A percentile compares a stretch with the other conserved stretches of the same genome.
phyloP scores from a whole-genome alignment of 2,888 invertebrate genomes.

The Philereme vetulata region DNA sequence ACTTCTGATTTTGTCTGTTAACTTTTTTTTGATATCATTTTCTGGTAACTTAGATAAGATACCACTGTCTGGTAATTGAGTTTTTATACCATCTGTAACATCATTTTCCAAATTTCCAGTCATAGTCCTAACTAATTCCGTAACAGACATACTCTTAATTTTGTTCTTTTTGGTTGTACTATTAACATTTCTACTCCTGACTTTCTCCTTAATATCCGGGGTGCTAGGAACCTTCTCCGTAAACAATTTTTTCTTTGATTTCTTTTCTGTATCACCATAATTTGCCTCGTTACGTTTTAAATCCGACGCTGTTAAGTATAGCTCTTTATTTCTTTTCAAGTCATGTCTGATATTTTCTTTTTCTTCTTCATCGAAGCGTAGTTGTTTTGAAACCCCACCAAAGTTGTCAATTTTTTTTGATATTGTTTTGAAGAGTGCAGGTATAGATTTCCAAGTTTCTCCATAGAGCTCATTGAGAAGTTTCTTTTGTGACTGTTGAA shows the following conservation, averaged over 20 bases:
- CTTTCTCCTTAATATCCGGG: constrained; percentile 58
- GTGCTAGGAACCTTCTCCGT: constrained; percentile 63
- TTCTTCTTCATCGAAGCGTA: constrained; percentile 68
- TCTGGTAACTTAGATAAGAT: neutral
- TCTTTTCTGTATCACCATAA: constrained; percentile 54
- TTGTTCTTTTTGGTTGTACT: constrained; percentile 62
- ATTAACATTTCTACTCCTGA: constrained; percentile 52
- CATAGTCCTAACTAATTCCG: constrained; percentile 65
- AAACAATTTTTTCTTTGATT: constrained; percentile 68
- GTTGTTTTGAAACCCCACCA: constrained; percentile 61
- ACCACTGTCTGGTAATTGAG: neutral
- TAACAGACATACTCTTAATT: constrained; percentile 62
- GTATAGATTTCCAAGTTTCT: constrained; percentile 80
- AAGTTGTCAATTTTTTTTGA: constrained; percentile 55
- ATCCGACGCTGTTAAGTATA: constrained; percentile 68
- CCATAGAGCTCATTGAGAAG: constrained; percentile 81
- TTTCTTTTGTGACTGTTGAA: constrained; percentile 71
- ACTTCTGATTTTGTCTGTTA: constrained; percentile 9
- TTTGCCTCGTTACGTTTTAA: constrained; percentile 54
- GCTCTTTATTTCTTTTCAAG: constrained; percentile 56
- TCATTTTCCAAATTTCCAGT: constrained; percentile 40
- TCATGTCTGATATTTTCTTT: constrained; percentile 66
- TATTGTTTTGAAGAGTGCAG: constrained; percentile 67
- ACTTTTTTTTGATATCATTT: constrained; percentile 2
- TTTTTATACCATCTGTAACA: neutral